These are phyloP conservation scores for Galerucella nymphaeae DNA, from an alignment of 2,888 invertebrate species.

Conservation along the genomic window DNA sequence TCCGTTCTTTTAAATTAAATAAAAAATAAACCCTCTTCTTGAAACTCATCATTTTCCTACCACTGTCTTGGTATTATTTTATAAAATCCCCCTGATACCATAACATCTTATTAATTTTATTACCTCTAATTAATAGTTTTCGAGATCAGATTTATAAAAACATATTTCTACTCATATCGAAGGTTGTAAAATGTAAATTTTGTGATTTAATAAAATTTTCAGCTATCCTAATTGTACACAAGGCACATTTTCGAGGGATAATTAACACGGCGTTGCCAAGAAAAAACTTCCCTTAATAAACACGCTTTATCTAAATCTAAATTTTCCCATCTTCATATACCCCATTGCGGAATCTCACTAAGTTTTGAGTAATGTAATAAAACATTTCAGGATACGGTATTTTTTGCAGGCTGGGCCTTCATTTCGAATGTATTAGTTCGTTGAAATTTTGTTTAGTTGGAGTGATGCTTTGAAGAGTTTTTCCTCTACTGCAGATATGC, in stretches of 20 bases:
- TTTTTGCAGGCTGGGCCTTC: constrained; percentile 2
- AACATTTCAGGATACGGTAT: neutral
- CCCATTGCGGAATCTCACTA: neutral
- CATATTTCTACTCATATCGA: neutral
- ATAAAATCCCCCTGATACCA: no score
- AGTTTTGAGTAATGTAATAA: constrained; percentile 13
- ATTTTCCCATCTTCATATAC: constrained; percentile 1
- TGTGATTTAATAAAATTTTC: neutral
- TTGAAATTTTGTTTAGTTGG: no score
- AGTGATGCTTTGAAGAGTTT: no score
- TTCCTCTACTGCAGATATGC: no score
- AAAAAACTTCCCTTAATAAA: constrained; percentile 1
- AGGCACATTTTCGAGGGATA: neutral
- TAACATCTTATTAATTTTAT: neutral
- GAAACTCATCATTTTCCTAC: no score
- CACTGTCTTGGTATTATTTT: no score
- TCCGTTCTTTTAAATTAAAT: no score
- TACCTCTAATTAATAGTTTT: neutral
- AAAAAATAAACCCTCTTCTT: no score
- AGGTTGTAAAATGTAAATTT: neutral
- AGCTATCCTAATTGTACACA: neutral
- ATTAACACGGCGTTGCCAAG: neutral
- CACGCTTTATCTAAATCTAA: constrained; percentile 12
- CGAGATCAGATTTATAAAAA: neutral
- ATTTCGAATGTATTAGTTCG: no score